Base-by-base conservation (phyloP, 2,113 vertebrate genomes). In the Speoplatyrhinus poulsoni region DNA sequence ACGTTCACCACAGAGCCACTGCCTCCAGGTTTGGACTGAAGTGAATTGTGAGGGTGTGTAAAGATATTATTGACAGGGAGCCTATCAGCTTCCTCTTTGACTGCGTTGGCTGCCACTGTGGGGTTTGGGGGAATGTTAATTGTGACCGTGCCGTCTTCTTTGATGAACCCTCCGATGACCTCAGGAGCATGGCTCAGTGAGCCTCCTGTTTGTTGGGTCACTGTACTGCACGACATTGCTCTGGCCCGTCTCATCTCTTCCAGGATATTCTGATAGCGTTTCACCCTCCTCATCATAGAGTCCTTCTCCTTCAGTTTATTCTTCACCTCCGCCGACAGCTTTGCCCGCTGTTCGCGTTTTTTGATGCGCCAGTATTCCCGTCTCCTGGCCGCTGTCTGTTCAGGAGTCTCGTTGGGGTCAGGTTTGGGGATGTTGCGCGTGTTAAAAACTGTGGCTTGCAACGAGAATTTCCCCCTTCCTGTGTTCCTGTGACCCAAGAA, bases 281-380 rank as follows among this genome's bases (percentile, higher is more conserved):
- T 91, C 19, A 89, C 81, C 16, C 88, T 79, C 1, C 89, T 79
- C 84, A 85, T 83, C n/a, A 91, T 63, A 1, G 87, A 79, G 50
- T 91, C 88, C 52, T 73, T 85, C 76, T 94, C 93, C 72, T 90
- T 93, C 59, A 91, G 4, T 12, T 79, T 83, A 5, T 72, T 62
- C 67, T 87, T 93, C n/a, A 81, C 67, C 46, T 90, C 91, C 56
- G 77, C n/a, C 0, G 93, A 88, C 73, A 91, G 84, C 48, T 91
- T 93, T 0, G 92, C 93, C 59, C 93, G 85, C 82, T 94, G 93
- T 16, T 93, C 91, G 0, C 91, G 88, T 73, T 94, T 94, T 52
- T 93, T 94, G 3, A 91, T 19, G 10, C 92, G 80, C 92, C 93
- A 94, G 65, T 94, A 92, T 67, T 93, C 92, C 32, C 92, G 75